Conservation (phyloP, 2,113 vertebrate species). For the Neogobius melanostomus region DNA sequence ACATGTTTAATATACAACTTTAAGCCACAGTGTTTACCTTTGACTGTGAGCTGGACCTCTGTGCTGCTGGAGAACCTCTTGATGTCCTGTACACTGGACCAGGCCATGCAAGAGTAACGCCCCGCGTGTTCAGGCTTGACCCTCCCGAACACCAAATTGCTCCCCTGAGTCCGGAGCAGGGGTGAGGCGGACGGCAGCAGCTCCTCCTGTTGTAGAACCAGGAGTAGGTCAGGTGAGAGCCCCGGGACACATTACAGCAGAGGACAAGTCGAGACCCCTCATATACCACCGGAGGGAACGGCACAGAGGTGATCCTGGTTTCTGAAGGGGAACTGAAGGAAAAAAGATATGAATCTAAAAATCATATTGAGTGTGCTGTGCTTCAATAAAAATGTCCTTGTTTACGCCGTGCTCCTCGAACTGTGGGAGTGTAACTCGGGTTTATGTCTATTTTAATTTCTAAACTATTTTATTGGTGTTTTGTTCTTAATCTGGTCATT, state of each 20-base stretch:
- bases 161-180: slow-evolving; percentile 30
- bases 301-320: slow-evolving; percentile 56
- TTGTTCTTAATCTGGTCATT: too few species aligned
- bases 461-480: too few species aligned
- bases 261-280: slow-evolving; percentile 66
- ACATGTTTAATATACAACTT: not conserved
- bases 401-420: too few species aligned
- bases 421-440: too few species aligned
- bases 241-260: slow-evolving; percentile 54
- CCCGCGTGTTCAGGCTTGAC: slow-evolving; percentile 56
- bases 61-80: slow-evolving; percentile 57
- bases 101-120: slow-evolving; percentile 50
- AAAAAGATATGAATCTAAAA: not conserved
- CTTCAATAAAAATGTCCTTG: too few species aligned
- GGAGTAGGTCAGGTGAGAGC: slow-evolving; percentile 69
- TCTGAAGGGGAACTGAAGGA: slow-evolving; percentile 61
- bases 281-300: slow-evolving; percentile 54
- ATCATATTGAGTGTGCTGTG: too few species aligned
- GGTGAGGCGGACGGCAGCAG: slow-evolving; percentile 24
- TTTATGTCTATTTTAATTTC: too few species aligned
- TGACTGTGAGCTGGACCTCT: slow-evolving; percentile 65
- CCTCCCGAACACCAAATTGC: slow-evolving; percentile 53
- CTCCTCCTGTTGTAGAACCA: slow-evolving; percentile 70
- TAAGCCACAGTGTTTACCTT: slow-evolving; percentile 56
- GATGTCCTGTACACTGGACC: slow-evolving; percentile 33